phyloP scores from a whole-genome alignment of 2,888 invertebrate species.

The Meiosimyza platycephala region DNA sequence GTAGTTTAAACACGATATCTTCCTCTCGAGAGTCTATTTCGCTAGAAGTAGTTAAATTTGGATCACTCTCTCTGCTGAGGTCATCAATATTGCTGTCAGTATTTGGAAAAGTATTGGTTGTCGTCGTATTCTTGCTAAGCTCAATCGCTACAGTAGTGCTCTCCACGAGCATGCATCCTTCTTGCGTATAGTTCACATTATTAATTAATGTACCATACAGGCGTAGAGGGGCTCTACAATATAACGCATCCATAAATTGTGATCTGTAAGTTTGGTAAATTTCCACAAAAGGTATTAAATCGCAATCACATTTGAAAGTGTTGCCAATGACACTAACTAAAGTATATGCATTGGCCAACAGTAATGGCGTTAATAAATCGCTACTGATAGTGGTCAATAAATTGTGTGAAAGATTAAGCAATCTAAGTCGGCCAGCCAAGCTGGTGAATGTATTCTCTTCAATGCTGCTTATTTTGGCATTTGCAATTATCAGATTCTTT shows the following conservation, averaged over 20 bases:
- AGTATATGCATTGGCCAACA: conserved; percentile 29
- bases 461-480: conserved; percentile 52
- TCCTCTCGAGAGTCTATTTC: not conserved
- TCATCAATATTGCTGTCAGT: not conserved
- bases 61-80: not conserved
- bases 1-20: conserved; percentile 30
- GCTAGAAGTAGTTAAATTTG: not conserved
- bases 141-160: not conserved
- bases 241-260: conserved; percentile 53
- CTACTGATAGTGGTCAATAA: conserved; percentile 49
- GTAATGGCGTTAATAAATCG: conserved; percentile 42
- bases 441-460: conserved; percentile 53
- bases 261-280: conserved; percentile 46
- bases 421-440: conserved; percentile 46
- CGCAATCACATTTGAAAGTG: conserved; percentile 57
- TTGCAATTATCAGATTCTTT: conserved; percentile 50
- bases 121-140: not conserved
- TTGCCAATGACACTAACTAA: conserved; percentile 54
- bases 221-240: conserved; percentile 52
- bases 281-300: conserved; percentile 46
- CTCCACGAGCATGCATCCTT: conserved; percentile 34
- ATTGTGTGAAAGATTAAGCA: conserved; percentile 58
- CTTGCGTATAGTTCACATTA: conserved; percentile 40
- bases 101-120: not conserved
- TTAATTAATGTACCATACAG: conserved; percentile 52